These are phyloP conservation scores for Oscheius sp. DNA, from an alignment of 2,888 invertebrate genomes.

Conservation along the genomic window DNA sequence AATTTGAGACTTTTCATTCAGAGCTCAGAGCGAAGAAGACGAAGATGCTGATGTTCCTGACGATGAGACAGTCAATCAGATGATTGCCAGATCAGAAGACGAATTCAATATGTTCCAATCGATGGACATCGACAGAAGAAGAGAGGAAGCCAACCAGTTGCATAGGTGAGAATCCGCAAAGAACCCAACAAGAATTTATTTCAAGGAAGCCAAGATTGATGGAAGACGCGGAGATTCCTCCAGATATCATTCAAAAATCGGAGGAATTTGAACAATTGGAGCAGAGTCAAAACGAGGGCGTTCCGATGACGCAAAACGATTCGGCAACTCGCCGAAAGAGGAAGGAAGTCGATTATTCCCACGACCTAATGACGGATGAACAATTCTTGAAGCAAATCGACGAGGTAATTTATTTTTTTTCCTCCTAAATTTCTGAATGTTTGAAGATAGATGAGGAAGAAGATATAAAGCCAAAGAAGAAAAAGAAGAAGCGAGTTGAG, in stretches of 20 bases:
- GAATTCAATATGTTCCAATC: slow-evolving; percentile 88
- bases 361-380: slow-evolving; percentile 92
- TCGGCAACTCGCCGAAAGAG: slow-evolving; percentile 40
- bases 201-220: slow-evolving; percentile 83
- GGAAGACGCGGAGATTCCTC: slow-evolving; percentile 91
- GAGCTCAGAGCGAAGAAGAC: slow-evolving; percentile 65
- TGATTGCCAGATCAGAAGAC: slow-evolving; percentile 89
- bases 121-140: slow-evolving; percentile 88
- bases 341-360: slow-evolving; percentile 72
- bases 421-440: neutral
- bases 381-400: slow-evolving; percentile 83
- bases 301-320: slow-evolving; percentile 34
- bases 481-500: slow-evolving; percentile 32
- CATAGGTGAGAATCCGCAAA: slow-evolving; percentile 26
- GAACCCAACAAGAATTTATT: neutral
- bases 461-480: slow-evolving; percentile 31
- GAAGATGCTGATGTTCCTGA: slow-evolving; percentile 95
- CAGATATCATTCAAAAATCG: slow-evolving; percentile 78
- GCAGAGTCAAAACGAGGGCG: slow-evolving; percentile 43
- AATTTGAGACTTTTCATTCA: neutral
- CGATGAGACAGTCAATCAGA: slow-evolving; percentile 97
- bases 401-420: slow-evolving; percentile 39
- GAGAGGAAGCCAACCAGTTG: slow-evolving; percentile 75
- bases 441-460: slow-evolving; percentile 46
- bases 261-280: slow-evolving; percentile 53